Conservation (phyloP, 64 coral and sea anemone species). For the Dendrophyllia cribrosa region DNA sequence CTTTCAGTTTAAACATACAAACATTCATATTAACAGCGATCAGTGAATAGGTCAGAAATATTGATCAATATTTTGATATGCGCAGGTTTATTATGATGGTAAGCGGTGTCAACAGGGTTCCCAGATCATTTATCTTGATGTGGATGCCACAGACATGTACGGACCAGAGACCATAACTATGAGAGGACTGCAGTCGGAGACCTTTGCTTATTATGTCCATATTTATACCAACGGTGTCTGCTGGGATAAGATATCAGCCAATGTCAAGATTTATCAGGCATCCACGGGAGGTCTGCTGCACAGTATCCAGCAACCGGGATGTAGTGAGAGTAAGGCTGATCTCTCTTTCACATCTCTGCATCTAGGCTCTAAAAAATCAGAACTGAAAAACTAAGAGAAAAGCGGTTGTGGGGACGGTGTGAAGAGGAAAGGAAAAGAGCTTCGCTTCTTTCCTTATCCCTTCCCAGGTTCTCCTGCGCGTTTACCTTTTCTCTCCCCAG, state of each 20-base stretch:
- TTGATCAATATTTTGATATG: not conserved
- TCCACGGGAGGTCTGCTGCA: slow-evolving; percentile 77
- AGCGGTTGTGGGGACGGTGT: too few species aligned
- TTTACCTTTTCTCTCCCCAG: too few species aligned
- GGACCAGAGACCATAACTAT: slow-evolving; percentile 87
- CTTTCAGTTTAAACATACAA: too few species aligned
- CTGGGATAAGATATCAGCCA: slow-evolving; percentile 87
- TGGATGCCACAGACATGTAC: slow-evolving; percentile 86
- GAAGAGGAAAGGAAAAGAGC: too few species aligned
- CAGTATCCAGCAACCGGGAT: slow-evolving; percentile 82
- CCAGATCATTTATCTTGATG: slow-evolving; percentile 77
- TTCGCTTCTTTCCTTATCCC: too few species aligned
- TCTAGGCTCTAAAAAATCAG: too few species aligned
- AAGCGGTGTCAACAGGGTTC: slow-evolving; percentile 67
- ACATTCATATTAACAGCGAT: too few species aligned
- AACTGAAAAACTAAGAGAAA: too few species aligned
- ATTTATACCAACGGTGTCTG: slow-evolving; percentile 87
- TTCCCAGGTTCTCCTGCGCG: too few species aligned
- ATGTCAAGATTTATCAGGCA: slow-evolving; percentile 86
- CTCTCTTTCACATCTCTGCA: not conserved
- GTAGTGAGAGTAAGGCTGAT: slow-evolving; percentile 78
- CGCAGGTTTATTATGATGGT: slow-evolving; percentile 74
- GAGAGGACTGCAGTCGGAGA: slow-evolving; percentile 73
- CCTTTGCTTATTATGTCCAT: slow-evolving; percentile 82
- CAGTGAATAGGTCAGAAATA: too few species aligned